Evolutionary conservation across 2,888 invertebrate species (phyloP), one percentile per base, ranked within the genome.

Genomic region (Thyatira batis): DNA sequence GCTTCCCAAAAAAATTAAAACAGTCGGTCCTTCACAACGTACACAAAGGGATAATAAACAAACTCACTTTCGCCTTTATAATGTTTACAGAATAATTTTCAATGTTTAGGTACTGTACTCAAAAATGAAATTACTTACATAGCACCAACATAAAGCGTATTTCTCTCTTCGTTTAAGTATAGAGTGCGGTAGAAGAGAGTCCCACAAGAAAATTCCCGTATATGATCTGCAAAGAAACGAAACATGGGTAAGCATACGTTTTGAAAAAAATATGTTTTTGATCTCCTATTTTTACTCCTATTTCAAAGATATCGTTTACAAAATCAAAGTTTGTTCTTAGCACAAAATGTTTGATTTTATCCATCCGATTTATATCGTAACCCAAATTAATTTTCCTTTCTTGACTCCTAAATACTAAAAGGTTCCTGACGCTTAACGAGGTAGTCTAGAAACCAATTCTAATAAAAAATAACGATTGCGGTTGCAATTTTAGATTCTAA

Each of bases 81-180:
- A n/a, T n/a, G n/a, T n/a, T n/a, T n/a, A n/a, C n/a, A 23, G 23
- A 23, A 23, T 23, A 23, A 23, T 23, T 23, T 23, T 4, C 3
- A 23, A 23, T 6, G 17, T 39, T 39, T 0, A 11, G 8, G 2
- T 13, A 2, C 13, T 39, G 17, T 6, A 11, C 2, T 9, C 17
- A 17, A n/a, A 39, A 9, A n/a, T 8, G 1, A 17, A 57, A 55
- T 27, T 77, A 93, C 93, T 93, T 84, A 94, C 94, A 94, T 94
- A 84, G 94, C 94, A 83, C 94, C 94, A 69, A 94, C 94, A 75
- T 93, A 94, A 74, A 94, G 92, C 61, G 92, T 90, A 71, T 93
- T 93, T 75, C 92, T 87, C 66, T 92, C 91, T 75, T 93, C 90
- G 71, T 94, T 94, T 80, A 94, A 82, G 78, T 93, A 92, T 63